Evolutionary conservation across 1,140 invertebrate genomes (phyloP).

Genomic region (Camponotus pennsylvanicus): DNA sequence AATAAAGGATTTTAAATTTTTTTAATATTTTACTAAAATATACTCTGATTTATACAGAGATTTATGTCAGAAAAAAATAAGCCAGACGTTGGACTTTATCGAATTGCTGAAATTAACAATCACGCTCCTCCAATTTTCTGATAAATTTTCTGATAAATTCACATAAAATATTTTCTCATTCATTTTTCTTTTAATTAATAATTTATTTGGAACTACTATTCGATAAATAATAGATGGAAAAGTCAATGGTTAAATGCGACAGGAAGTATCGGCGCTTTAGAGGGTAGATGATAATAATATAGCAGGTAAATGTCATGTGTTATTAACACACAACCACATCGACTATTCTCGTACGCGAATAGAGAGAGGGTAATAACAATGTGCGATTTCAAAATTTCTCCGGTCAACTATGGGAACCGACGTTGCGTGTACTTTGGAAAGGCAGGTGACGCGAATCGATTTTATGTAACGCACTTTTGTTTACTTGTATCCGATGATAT

Average conservation of each 20-base stretch:
- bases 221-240: conserved; percentile 9
- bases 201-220: not conserved
- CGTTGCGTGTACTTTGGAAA: conserved; percentile 43
- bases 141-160: conserved; percentile 25
- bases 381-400: conserved; percentile 38
- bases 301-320: conserved; percentile 24
- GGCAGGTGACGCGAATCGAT: conserved; percentile 80
- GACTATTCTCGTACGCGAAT: conserved; percentile 59
- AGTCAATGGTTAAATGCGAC: conserved; percentile 50
- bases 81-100: not conserved
- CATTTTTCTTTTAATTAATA: not conserved
- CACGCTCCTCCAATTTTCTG: not conserved
- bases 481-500: conserved; percentile 59
- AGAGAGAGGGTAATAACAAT: conserved; percentile 37
- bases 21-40: not conserved
- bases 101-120: conserved; percentile 12
- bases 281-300: not conserved
- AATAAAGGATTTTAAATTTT: too few relatives aligned
- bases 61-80: conserved; percentile 41
- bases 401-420: conserved; percentile 71
- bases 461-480: conserved; percentile 69
- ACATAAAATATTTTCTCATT: not conserved
- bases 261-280: conserved; percentile 43
- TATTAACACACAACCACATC: conserved; percentile 56
- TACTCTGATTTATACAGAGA: conserved; percentile 38